Percentiles rank a stretch among this genome's conserved stretches.
Evolutionary conservation across 1,140 invertebrate species (phyloP).

Genomic region (Thaumatotibia leucotreta): DNA sequence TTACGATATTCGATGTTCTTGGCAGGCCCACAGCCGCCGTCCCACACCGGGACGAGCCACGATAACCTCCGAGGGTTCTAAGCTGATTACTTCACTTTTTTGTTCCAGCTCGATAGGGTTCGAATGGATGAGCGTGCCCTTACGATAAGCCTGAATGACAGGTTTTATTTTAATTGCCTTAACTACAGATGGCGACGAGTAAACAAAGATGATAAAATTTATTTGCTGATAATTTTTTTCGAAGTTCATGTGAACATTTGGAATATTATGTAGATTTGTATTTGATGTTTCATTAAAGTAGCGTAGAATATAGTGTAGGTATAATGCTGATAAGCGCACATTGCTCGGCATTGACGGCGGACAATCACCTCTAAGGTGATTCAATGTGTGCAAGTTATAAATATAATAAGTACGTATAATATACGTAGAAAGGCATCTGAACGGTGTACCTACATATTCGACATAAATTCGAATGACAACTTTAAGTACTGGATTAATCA

Average conservation of each 20-base stretch:
- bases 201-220: background rate
- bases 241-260: background rate
- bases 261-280: background rate
- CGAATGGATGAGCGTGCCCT: constrained; percentile 7
- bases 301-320: background rate
- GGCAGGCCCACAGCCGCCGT: background rate
- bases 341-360: constrained; percentile 10
- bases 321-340: background rate
- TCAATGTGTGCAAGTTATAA: background rate
- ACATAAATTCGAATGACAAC: too few relatives aligned
- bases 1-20: too few relatives aligned
- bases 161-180: constrained; percentile 13
- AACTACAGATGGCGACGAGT: background rate
- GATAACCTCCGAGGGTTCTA: constrained; percentile 9
- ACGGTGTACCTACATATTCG: too few relatives aligned
- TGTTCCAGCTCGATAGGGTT: constrained; percentile 4
- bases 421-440: too few relatives aligned
- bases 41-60: background rate
- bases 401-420: too few relatives aligned
- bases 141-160: constrained; percentile 9
- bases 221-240: background rate
- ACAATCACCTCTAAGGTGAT: constrained; percentile 1
- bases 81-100: constrained; percentile 13
- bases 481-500: too few relatives aligned
- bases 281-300: background rate